phyloP scores from a whole-genome alignment of 2,113 vertebrate species.

The Rhabdornis inornatus region DNA sequence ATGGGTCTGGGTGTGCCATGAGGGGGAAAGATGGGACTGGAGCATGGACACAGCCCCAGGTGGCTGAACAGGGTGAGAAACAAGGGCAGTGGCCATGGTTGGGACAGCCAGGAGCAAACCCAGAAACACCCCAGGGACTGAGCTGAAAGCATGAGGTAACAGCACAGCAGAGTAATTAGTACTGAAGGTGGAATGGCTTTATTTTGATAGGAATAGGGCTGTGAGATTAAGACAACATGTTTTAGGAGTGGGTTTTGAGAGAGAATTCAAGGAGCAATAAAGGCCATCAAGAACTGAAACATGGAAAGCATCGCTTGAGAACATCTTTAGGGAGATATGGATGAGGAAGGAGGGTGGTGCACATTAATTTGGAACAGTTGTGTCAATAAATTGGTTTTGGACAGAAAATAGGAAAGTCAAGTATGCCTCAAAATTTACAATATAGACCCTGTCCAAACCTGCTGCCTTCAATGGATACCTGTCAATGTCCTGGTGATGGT shows the following conservation, averaged over 20 bases:
- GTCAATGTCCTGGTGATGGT: not conserved
- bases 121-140: not conserved
- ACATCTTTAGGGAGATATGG: not conserved
- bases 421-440: not conserved
- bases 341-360: not conserved
- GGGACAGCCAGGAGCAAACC: not conserved
- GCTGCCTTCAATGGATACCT: not conserved
- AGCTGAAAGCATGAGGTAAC: not conserved
- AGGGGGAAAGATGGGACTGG: fast-evolving
- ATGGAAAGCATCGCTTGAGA: not conserved
- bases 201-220: not conserved
- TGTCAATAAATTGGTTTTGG: not conserved
- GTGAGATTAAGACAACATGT: not conserved
- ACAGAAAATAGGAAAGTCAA: not conserved
- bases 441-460: not conserved
- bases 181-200: not conserved
- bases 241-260: not conserved
- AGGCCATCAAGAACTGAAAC: not conserved
- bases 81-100: fast-evolving
- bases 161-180: not conserved
- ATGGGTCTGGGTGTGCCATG: fast-evolving
- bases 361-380: not conserved
- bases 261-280: not conserved
- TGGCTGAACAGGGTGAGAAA: fast-evolving
- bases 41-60: fast-evolving